These are phyloP conservation scores for Telmatochromis sp. DNA, from an alignment of 2,113 vertebrate species.

Conservation along the genomic window DNA sequence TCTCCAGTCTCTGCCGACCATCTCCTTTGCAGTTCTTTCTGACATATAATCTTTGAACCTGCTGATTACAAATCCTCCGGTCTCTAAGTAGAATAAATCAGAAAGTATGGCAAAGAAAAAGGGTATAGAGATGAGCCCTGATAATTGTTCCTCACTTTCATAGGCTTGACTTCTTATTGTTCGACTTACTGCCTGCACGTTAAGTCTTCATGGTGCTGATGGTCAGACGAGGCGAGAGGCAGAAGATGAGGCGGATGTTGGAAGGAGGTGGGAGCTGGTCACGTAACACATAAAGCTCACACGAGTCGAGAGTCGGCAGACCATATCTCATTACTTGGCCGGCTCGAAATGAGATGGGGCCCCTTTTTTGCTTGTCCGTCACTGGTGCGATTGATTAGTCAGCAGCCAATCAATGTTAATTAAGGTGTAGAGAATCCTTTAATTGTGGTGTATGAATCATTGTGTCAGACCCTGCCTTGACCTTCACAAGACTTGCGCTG, in stretches of 20 bases:
- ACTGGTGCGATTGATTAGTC: slow-evolving; percentile 66
- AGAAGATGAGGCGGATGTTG: background rate
- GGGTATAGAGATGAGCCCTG: background rate
- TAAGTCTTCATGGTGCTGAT: slow-evolving; percentile 34
- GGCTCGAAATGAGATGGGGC: slow-evolving; percentile 49
- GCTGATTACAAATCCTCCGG: slow-evolving; percentile 4
- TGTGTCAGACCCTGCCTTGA: slow-evolving; percentile 62
- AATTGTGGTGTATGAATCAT: slow-evolving; percentile 71
- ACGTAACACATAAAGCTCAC: slow-evolving; percentile 53
- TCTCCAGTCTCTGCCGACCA: background rate
- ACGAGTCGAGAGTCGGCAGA: slow-evolving; percentile 30
- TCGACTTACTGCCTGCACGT: slow-evolving; percentile 54
- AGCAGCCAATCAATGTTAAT: slow-evolving; percentile 74
- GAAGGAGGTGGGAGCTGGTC: slow-evolving; percentile 1
- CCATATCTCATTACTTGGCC: slow-evolving; percentile 63
- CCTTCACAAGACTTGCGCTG: slow-evolving; percentile 46
- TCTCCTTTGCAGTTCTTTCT: slow-evolving; percentile 12
- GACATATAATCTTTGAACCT: slow-evolving; percentile 30
- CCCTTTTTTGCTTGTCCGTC: slow-evolving; percentile 46
- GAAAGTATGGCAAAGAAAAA: background rate
- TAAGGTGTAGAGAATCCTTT: slow-evolving; percentile 72
- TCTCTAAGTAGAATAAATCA: slow-evolving; percentile 4
- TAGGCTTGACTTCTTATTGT: slow-evolving; percentile 48
- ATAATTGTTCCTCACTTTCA: slow-evolving; percentile 54
- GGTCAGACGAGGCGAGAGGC: background rate